These are phyloP conservation scores for Pelochelys cantorii DNA, from an alignment of 2,797 vertebrate genomes.

Conservation along the genomic window DNA sequence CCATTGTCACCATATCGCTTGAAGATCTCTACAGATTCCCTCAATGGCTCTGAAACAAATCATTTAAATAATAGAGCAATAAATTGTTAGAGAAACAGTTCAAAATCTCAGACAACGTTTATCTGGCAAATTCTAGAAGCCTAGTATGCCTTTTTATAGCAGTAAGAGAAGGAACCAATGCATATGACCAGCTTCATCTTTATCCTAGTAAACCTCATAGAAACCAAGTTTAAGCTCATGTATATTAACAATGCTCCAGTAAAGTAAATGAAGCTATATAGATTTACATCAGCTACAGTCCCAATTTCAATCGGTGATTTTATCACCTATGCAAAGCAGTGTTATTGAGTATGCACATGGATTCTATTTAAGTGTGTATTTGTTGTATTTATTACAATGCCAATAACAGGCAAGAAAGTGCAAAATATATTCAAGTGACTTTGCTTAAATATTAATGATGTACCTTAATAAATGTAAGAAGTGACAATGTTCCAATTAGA, in stretches of 20 bases:
- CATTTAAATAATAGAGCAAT: not conserved
- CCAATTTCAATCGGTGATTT: not conserved
- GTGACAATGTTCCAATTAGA: not conserved
- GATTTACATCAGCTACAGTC: not conserved
- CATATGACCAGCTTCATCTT: not conserved
- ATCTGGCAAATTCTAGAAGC: not conserved
- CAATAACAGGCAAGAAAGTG: not conserved
- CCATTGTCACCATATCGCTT: not conserved
- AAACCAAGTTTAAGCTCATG: not conserved
- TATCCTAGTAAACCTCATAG: not conserved
- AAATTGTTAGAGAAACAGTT: not conserved
- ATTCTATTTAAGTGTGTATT: not conserved
- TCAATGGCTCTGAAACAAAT: not conserved
- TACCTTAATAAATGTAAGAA: not conserved
- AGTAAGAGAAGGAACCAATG: not conserved
- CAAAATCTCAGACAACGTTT: not conserved
- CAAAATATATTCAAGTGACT: not conserved
- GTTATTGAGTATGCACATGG: not conserved
- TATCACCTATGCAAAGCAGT: not conserved
- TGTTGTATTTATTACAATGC: not conserved
- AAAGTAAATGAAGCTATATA: not conserved
- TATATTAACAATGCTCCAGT: not conserved
- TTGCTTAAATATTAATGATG: not conserved
- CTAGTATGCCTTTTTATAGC: not conserved
- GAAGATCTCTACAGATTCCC: not conserved